Base-by-base conservation (phyloP, 2,113 vertebrate genomes). In the Tenebrosternarchus preto region DNA sequence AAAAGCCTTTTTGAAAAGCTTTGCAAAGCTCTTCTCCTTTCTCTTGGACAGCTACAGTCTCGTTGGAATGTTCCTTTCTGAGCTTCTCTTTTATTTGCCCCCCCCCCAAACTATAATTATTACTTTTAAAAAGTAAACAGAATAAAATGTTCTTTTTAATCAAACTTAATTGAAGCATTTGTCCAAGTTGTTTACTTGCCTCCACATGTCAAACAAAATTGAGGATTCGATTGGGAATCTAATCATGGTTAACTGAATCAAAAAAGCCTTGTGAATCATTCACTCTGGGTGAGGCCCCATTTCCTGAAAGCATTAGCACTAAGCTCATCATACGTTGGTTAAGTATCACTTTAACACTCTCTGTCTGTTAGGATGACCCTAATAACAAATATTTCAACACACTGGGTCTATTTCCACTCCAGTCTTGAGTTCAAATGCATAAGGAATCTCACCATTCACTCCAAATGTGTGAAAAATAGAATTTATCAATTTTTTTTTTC, bases 101-200 rank as follows among this genome's bases (percentile, higher is more conserved):
- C 6, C 56, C 27, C 11, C 76, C 50, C 24, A 53, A 33, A 59
- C 46, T 67, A 56, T 80, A 53, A 70, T 80, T 78, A 81, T 82
- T 73, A 77, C 81, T 59, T 67, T 66, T 80, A 67, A 79, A 73
- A 74, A 76, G 80, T 85, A 57, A 73, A 73, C 15, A 73, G 31
- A 84, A 78, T 81, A 81, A 81, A 22, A 29, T 9, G 59, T 71
- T 7, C 67, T 77, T 80, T 73, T 56, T 27, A 55, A 59, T 67
- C 22, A 46, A 46, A 56, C 16, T 6, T 2, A 22, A 2, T 12
- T 29, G 2, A 4, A 27, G 0, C 19, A 11, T 27, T 46, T 31
- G 16, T 70, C 27, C 1, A 36, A 29, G 25, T 16, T 5, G 11
- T 66, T 17, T 59, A 33, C 19, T 70, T 15, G 5, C 9, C 17